Evolutionary conservation across 2,797 vertebrate species (phyloP), one percentile per base, ranked within the genome.

Genomic region (Clarias fuscus): DNA sequence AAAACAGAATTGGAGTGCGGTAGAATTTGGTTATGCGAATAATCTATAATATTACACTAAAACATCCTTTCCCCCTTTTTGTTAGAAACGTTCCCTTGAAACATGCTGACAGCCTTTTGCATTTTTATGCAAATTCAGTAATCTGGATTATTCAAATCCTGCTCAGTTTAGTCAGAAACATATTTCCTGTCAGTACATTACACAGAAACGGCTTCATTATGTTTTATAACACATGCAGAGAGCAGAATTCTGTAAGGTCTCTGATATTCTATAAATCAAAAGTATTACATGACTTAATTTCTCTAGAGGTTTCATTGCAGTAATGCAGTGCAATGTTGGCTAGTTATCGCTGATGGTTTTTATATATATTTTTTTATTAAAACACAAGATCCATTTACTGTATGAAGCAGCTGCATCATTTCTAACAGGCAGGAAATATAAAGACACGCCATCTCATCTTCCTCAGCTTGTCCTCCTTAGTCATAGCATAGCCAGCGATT

Each of bases 41-140:
- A 73, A 73, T 22, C 5, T 53, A 33, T 79, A 37, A 40, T 43
- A 53, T 37, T 7, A 18, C 40, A 40, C 67, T 4, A 27, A 11
- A 48, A 40, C 17, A 15, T 71, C 17, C 17, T 62, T 27, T 85
- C 20, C 3, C 24, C 6, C 20, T 30, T 84, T 24, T 65, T 17
- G 40, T 14, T 72, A 18, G 33, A 30, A 70, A 27, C 20, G 4
- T 27, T 61, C 37, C 7, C 22, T 37, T 15, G 56, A 37, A 78
- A 37, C 27, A 30, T 58, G 61, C 10, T 24, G 53, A 43, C 77
- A 53, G 11, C 40, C 20, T 73, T 89, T 88, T 90, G 85, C 77
- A 84, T 88, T 84, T 85, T 37, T 61, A 86, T 87, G 87, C 86
- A 89, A 85, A 89, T 18, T 40, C 43, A 27, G 43, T 70, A 48